Conservation (phyloP, 2,888 invertebrate genomes). For the Lymantria monacha region DNA sequence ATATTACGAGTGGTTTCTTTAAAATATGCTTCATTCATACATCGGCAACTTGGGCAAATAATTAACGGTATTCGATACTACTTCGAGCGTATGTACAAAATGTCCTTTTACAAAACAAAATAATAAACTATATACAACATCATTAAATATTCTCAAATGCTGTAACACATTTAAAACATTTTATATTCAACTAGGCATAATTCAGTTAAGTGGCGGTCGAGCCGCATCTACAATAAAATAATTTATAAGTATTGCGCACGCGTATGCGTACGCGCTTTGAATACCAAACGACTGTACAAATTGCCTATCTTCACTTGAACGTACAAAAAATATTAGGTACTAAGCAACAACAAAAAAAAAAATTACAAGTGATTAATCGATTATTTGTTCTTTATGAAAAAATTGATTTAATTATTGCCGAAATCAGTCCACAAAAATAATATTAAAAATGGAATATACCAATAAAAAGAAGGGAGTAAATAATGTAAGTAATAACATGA, state of each 20-base stretch:
- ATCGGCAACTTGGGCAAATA: slow-evolving; percentile 71
- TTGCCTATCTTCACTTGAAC: slow-evolving; percentile 51
- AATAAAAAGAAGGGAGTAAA: slow-evolving; percentile 28
- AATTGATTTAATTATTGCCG: slow-evolving; percentile 34
- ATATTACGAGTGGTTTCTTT: slow-evolving; percentile 79
- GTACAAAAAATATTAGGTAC: slow-evolving; percentile 54
- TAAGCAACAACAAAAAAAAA: slow-evolving; percentile 68
- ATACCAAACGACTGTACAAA: slow-evolving; percentile 57
- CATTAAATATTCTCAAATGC: slow-evolving; percentile 82
- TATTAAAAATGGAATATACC: slow-evolving; percentile 40
- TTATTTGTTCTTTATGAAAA: slow-evolving; percentile 48
- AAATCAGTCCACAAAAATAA: slow-evolving; percentile 43
- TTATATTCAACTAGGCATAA: slow-evolving; percentile 78
- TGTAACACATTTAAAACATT: slow-evolving; percentile 82
- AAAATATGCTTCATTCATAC: slow-evolving; percentile 64
- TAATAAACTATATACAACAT: slow-evolving; percentile 82
- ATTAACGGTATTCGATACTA: slow-evolving; percentile 57
- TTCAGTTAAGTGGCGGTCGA: slow-evolving; percentile 61
- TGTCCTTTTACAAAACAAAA: slow-evolving; percentile 76
- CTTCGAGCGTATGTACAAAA: slow-evolving; percentile 70
- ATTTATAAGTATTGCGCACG: slow-evolving; percentile 44
- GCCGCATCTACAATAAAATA: slow-evolving; percentile 56
- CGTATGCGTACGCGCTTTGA: slow-evolving; percentile 31
- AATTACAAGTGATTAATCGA: slow-evolving; percentile 48
- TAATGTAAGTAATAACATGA: slow-evolving; percentile 32